Conservation (phyloP, 2,888 invertebrate species). For the Drosophila fungiperda region DNA sequence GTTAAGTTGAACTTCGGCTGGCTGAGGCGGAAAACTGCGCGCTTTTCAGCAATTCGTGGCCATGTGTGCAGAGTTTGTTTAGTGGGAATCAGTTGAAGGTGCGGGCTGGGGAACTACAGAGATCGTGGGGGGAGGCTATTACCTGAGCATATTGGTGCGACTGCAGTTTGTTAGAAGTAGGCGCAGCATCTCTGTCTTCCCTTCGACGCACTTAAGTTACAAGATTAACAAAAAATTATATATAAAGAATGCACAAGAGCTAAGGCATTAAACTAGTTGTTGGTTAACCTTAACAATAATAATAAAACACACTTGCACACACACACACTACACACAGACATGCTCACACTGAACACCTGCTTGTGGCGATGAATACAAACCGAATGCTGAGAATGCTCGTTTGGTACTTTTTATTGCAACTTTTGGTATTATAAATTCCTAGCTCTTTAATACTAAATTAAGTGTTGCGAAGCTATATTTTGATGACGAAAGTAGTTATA, state of each 20-base stretch:
- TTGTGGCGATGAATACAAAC: slow-evolving; percentile 25
- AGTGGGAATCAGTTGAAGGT: background rate
- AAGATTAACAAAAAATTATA: slow-evolving; percentile 47
- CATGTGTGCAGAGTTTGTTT: slow-evolving; percentile 9
- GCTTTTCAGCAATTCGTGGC: slow-evolving; percentile 6
- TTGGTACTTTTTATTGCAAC: slow-evolving; percentile 6
- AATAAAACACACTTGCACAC: slow-evolving; percentile 39
- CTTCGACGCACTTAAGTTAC: slow-evolving; percentile 50
- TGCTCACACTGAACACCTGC: slow-evolving; percentile 14
- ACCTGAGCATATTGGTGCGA: slow-evolving; percentile 76
- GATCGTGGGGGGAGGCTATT: slow-evolving; percentile 5
- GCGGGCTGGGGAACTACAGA: background rate
- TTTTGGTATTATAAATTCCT: background rate
- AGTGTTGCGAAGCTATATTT: background rate
- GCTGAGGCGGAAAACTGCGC: background rate
- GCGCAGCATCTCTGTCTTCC: slow-evolving; percentile 71
- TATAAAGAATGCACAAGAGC: slow-evolving; percentile 53
- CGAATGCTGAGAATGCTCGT: slow-evolving; percentile 19
- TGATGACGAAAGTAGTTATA: background rate
- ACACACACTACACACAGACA: background rate
- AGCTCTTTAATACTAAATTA: background rate
- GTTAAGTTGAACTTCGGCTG: background rate
- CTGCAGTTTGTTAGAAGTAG: slow-evolving; percentile 73
- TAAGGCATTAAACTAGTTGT: slow-evolving; percentile 63
- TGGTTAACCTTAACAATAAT: slow-evolving; percentile 62